Percentiles rank a stretch among this genome's conserved stretches.
Conservation (phyloP, 1,140 invertebrate genomes). For the Penaeus chinensis region DNA sequence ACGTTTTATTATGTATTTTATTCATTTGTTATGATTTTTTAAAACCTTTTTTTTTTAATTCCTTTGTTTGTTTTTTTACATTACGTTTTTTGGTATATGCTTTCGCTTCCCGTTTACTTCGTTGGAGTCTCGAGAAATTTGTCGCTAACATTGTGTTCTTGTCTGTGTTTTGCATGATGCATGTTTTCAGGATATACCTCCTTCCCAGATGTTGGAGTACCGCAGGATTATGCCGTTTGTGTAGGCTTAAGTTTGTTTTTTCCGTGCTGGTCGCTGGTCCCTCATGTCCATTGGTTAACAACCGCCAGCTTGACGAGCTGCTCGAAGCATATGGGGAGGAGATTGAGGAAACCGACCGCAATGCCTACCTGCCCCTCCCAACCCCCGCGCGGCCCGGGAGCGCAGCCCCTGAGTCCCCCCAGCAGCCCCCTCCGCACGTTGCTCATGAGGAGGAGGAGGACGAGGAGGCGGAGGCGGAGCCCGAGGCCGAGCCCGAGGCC, state of each 20-base stretch:
- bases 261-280: slow-evolving; percentile 20
- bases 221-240: slow-evolving; percentile 21
- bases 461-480: too few relatives aligned
- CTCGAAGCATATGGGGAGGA: slow-evolving; percentile 25
- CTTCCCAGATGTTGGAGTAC: slow-evolving; percentile 31
- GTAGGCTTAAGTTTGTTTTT: slow-evolving; percentile 47
- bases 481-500: too few relatives aligned
- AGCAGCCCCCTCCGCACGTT: background rate
- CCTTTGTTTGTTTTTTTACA: slow-evolving; percentile 12
- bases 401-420: background rate
- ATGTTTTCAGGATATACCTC: slow-evolving; percentile 28
- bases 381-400: background rate
- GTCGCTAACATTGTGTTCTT: slow-evolving; percentile 31
- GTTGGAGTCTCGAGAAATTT: slow-evolving; percentile 11
- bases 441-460: slow-evolving; percentile 19
- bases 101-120: slow-evolving; percentile 35
- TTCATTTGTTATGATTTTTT: background rate
- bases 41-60: background rate
- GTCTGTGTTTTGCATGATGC: slow-evolving; percentile 29
- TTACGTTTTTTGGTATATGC: slow-evolving; percentile 40
- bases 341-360: slow-evolving; percentile 15
- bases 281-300: slow-evolving; percentile 44
- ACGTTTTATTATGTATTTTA: slow-evolving; percentile 5
- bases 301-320: slow-evolving; percentile 44
- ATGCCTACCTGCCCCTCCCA: slow-evolving; percentile 24